phyloP scores from a whole-genome alignment of 2,888 invertebrate genomes.

The Drosophila phalerata region DNA sequence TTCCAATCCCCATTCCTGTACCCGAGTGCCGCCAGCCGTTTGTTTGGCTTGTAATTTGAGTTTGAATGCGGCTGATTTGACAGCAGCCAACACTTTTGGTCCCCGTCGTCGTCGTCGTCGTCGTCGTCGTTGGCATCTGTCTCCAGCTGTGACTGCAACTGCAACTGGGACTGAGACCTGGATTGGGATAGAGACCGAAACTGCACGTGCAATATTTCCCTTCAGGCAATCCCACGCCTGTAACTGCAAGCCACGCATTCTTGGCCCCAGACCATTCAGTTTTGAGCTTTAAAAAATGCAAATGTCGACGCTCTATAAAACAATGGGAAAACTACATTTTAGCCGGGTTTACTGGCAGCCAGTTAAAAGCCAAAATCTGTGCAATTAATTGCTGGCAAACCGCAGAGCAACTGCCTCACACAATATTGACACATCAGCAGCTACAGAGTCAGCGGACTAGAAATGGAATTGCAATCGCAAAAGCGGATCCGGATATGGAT shows the following conservation, averaged over 20 bases:
- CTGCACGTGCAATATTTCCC: constrained; percentile 65
- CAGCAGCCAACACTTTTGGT: constrained; percentile 74
- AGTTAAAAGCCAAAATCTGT: constrained; percentile 65
- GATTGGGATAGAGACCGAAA: neutral
- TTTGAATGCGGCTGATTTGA: constrained; percentile 79
- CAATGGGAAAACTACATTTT: constrained; percentile 52
- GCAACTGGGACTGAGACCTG: constrained; percentile 8
- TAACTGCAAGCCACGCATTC: constrained; percentile 49
- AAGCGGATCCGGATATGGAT: constrained; percentile 48
- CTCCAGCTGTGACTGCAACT: constrained; percentile 65
- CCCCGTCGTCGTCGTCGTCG: constrained; percentile 23
- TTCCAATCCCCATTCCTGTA: constrained; percentile 5
- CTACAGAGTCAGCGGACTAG: constrained; percentile 69
- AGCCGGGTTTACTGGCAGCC: constrained; percentile 28
- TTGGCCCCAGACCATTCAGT: constrained; percentile 12
- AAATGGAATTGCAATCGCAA: constrained; percentile 71
- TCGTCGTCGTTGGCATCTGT: constrained; percentile 43
- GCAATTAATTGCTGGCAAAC: constrained; percentile 81
- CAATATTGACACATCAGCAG: constrained; percentile 82
- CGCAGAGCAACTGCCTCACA: constrained; percentile 61
- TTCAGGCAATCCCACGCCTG: constrained; percentile 49
- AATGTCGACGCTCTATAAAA: constrained; percentile 63
- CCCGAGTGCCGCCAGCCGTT: constrained; percentile 49
- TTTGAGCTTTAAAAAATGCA: constrained; percentile 62
- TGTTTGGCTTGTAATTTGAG: constrained; percentile 76